Evolutionary conservation across 2,113 vertebrate genomes (phyloP).

Genomic region (Hipposideros armiger): DNA sequence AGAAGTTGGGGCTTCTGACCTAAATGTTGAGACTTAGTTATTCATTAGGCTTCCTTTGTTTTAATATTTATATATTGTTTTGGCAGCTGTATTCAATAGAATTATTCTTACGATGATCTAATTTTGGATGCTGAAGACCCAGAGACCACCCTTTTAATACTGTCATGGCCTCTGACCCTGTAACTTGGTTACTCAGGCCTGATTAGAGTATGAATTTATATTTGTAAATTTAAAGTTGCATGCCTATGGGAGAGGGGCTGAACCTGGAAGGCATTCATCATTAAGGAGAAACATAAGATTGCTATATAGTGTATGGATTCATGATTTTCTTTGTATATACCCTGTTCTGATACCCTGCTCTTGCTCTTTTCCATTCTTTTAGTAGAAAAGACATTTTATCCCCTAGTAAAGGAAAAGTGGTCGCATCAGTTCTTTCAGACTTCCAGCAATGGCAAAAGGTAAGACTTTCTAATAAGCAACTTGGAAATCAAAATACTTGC

Average conservation of each 20-base stretch:
- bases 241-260: background rate
- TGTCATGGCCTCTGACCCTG: background rate
- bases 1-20: background rate
- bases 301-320: background rate
- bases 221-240: constrained; percentile 30
- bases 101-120: background rate
- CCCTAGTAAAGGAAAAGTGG: background rate
- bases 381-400: constrained; percentile 54
- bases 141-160: background rate
- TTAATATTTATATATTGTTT: background rate
- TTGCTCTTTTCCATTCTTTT: constrained; percentile 58
- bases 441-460: constrained; percentile 80
- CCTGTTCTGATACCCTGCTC: constrained; percentile 46
- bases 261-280: background rate
- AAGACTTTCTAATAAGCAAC: constrained; percentile 52
- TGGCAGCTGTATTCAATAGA: background rate
- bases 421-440: constrained; percentile 66
- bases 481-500: background rate
- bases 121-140: background rate
- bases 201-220: background rate
- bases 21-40: background rate
- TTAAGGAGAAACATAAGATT: background rate
- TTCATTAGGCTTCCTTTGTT: background rate
- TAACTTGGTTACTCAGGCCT: constrained; percentile 30
- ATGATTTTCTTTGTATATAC: constrained; percentile 34